Percentiles rank a stretch among this genome's conserved stretches.
Conservation (phyloP, 2,113 vertebrate species). For the Neoarius graeffei region DNA sequence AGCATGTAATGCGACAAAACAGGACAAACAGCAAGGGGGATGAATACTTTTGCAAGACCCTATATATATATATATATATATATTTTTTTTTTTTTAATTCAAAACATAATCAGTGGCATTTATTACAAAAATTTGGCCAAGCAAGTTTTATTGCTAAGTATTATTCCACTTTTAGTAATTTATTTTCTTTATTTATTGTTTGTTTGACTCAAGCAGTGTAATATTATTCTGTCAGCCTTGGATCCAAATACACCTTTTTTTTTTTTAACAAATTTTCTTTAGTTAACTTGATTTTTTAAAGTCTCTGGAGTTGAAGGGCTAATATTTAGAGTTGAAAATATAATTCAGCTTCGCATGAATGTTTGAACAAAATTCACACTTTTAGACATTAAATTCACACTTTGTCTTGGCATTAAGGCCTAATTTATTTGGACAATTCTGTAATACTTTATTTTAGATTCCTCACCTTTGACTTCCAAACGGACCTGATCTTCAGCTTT, state of each 20-base stretch:
- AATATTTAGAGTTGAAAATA: background rate
- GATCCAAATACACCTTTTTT: background rate
- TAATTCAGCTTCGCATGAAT: background rate
- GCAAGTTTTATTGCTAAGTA: background rate
- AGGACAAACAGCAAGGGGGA: too few relatives aligned
- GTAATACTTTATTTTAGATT: background rate
- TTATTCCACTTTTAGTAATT: background rate
- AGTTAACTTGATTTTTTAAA: background rate
- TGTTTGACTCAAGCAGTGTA: background rate
- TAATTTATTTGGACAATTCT: background rate
- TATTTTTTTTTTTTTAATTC: background rate
- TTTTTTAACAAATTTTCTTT: background rate
- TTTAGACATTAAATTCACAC: background rate
- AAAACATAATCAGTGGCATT: background rate
- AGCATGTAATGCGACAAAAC: too few relatives aligned
- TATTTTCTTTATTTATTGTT: background rate
- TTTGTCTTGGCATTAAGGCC: background rate
- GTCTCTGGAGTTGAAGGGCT: background rate
- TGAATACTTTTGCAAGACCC: too few relatives aligned
- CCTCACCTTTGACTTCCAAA: conserved; percentile 95
- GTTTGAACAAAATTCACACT: background rate
- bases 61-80: too few relatives aligned
- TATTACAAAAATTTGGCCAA: background rate
- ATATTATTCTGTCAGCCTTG: background rate
- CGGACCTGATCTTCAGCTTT: conserved; percentile 86